Conservation (phyloP, 2,797 vertebrate genomes). For the Macropus fuliginosus region DNA sequence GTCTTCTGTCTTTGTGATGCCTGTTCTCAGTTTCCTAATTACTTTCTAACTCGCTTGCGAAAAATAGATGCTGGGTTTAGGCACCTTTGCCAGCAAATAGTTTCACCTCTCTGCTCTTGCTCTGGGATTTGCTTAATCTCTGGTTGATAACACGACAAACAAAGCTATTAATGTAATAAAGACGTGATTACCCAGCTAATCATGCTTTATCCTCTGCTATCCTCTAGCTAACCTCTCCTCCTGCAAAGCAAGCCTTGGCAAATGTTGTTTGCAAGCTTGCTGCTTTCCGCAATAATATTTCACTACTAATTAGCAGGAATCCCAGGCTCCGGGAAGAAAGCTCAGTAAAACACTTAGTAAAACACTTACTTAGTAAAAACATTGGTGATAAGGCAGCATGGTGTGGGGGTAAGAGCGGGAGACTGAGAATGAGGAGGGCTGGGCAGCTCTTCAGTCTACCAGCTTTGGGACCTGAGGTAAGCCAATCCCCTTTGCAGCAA, state of each 20-base stretch:
- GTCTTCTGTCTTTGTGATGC: not conserved
- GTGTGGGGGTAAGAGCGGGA: not conserved
- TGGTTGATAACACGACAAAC: constrained; percentile 57
- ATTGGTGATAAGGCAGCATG: constrained; percentile 70
- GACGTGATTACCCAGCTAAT: constrained; percentile 87
- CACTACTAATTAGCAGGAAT: constrained; percentile 59
- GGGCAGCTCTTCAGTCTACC: not conserved
- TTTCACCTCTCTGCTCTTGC: constrained; percentile 58
- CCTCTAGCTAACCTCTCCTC: constrained; percentile 52
- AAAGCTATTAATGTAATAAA: constrained; percentile 86
- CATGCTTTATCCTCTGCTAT: constrained; percentile 82
- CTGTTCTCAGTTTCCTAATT: not conserved
- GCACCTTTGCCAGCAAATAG: not conserved
- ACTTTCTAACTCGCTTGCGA: not conserved
- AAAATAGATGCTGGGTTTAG: constrained; percentile 22
- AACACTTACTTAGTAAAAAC: constrained; percentile 64
- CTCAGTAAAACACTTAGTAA: constrained; percentile 46
- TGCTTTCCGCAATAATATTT: constrained; percentile 58
- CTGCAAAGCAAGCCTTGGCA: constrained; percentile 21
- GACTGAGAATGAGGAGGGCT: not conserved
- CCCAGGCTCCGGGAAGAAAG: constrained; percentile 44
- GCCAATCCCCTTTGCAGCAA: not conserved
- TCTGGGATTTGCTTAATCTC: constrained; percentile 69
- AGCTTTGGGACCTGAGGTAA: not conserved
- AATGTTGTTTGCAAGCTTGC: not conserved